Conservation (phyloP, 1,140 invertebrate species). For the Planococcus citri region DNA sequence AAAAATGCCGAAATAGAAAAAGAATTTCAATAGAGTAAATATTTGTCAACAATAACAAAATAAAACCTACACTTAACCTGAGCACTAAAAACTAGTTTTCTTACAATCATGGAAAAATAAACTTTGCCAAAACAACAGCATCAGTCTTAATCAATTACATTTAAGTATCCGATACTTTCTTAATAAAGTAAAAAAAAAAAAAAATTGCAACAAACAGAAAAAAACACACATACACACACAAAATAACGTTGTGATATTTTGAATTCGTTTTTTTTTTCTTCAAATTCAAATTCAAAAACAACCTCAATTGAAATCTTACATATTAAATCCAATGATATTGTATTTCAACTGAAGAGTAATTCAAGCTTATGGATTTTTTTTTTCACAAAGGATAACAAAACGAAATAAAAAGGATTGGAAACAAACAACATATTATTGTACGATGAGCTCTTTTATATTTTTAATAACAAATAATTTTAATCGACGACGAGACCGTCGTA, state of each 20-base stretch:
- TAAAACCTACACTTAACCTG: constrained; percentile 15
- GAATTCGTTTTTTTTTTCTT: too few relatives aligned
- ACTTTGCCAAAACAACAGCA: constrained; percentile 20
- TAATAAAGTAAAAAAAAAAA: constrained; percentile 16
- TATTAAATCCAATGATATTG: constrained; percentile 3
- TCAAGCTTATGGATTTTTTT: background rate
- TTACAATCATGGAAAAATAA: constrained; percentile 20
- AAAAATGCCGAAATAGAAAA: constrained; percentile 14
- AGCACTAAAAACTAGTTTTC: constrained; percentile 17
- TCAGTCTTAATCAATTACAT: constrained; percentile 20
- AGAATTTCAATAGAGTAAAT: constrained; percentile 14
- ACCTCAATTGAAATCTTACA: constrained; percentile 1
- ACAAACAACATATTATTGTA: background rate
- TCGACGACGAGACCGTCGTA: too few relatives aligned
- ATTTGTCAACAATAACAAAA: constrained; percentile 20
- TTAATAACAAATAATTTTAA: background rate
- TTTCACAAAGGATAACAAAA: too few relatives aligned
- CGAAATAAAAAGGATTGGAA: background rate
- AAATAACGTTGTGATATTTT: constrained; percentile 19
- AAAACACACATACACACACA: constrained; percentile 14
- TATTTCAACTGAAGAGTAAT: background rate
- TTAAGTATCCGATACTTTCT: constrained; percentile 19
- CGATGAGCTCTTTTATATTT: background rate
- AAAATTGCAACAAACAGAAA: constrained; percentile 19
- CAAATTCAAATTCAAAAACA: constrained; percentile 5